Conservation (phyloP, 2,888 invertebrate species). For the Esperia sulphurella region DNA sequence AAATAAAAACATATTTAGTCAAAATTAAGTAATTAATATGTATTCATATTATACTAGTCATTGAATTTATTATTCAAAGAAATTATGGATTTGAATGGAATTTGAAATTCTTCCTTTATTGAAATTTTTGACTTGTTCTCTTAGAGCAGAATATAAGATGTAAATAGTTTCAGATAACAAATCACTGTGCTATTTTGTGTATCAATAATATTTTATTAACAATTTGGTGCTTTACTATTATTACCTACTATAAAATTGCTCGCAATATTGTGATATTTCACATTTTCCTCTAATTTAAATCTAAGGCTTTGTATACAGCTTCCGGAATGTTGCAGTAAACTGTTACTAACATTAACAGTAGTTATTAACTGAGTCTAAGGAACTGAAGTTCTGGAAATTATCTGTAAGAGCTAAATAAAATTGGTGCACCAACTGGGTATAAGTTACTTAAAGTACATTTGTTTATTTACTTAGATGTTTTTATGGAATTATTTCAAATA, state of each 20-base stretch:
- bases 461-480: conserved; percentile 1
- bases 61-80: conserved; percentile 13
- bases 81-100: conserved; percentile 5
- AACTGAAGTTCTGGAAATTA: not conserved
- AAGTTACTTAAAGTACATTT: conserved; percentile 4
- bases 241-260: conserved; percentile 42
- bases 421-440: conserved; percentile 29
- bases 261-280: conserved; percentile 66
- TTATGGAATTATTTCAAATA: conserved; percentile 1
- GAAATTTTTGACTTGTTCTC: not conserved
- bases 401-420: not conserved
- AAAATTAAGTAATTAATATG: conserved; percentile 29
- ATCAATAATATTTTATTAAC: conserved; percentile 56
- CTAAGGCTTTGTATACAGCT: conserved; percentile 78
- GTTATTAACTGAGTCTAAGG: conserved; percentile 22
- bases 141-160: conserved; percentile 31
- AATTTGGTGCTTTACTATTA: conserved; percentile 62
- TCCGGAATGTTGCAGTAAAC: conserved; percentile 76
- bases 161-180: conserved; percentile 58
- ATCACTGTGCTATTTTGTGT: conserved; percentile 20
- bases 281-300: conserved; percentile 49
- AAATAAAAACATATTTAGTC: conserved; percentile 30
- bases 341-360: conserved; percentile 70
- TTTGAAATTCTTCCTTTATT: conserved; percentile 1
- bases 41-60: conserved; percentile 8